Evolutionary conservation across 2,888 invertebrate genomes (phyloP).

Genomic region (Sturmia bella): DNA sequence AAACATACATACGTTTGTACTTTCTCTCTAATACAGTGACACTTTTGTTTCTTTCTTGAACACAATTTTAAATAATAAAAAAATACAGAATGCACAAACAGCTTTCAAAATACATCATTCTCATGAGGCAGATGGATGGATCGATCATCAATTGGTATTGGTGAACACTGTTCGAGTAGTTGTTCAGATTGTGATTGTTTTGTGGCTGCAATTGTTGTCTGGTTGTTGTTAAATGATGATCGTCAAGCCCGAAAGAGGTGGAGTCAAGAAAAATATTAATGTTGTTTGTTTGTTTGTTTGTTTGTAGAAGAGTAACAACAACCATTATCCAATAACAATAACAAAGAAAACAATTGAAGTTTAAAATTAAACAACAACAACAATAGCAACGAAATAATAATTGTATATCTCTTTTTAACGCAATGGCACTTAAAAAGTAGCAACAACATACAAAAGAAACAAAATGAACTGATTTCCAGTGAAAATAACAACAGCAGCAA

Average conservation of each 20-base stretch:
- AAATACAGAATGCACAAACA: conserved; percentile 6
- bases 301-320: conserved; percentile 4
- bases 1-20: too few species aligned
- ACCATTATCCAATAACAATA: conserved; percentile 8
- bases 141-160: not conserved
- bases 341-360: conserved; percentile 42
- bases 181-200: not conserved
- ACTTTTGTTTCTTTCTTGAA: conserved; percentile 1
- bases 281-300: too few species aligned
- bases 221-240: conserved; percentile 9
- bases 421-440: conserved; percentile 16
- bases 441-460: conserved; percentile 2
- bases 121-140: not conserved
- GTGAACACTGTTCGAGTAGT: not conserved
- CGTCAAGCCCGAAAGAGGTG: conserved; percentile 43
- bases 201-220: conserved; percentile 5
- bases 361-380: conserved; percentile 22
- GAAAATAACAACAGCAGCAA: conserved; percentile 14
- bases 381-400: conserved; percentile 30
- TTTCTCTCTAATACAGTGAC: not conserved
- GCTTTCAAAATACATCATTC: conserved; percentile 21
- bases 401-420: conserved; percentile 50
- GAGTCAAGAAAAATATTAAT: conserved; percentile 47
- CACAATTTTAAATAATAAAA: not conserved
- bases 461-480: conserved; percentile 31